A percentile compares a stretch with the other conserved stretches of the same genome.
These are phyloP conservation scores for Dichetophora obliterata DNA, from an alignment of 2,888 invertebrate genomes.

Conservation along the genomic window DNA sequence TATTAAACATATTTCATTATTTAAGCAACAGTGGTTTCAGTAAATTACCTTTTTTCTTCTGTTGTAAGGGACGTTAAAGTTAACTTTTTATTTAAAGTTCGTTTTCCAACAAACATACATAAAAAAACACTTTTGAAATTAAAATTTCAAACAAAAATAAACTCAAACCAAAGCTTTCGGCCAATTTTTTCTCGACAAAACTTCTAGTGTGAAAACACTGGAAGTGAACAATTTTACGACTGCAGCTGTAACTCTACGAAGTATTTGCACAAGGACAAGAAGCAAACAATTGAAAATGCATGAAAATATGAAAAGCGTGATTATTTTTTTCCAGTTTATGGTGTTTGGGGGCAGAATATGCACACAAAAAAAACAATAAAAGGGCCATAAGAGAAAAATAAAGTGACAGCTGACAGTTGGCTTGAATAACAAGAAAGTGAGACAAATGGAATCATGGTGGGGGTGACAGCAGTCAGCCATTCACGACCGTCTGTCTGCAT, in stretches of 20 bases:
- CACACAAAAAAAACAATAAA: constrained; percentile 12
- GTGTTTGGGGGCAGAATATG: not conserved
- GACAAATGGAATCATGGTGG: constrained; percentile 4
- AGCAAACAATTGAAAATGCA: not conserved
- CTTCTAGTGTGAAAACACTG: not conserved
- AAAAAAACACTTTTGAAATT: not conserved
- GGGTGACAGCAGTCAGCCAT: not conserved
- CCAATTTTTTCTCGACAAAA: not conserved
- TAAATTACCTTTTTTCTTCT: too few species aligned
- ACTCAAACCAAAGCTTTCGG: not conserved
- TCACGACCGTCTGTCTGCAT: not conserved
- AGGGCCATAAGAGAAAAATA: not conserved
- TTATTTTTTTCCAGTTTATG: not conserved
- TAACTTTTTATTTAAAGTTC: not conserved
- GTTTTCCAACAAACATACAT: not conserved
- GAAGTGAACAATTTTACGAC: not conserved
- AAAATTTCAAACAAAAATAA: too few species aligned
- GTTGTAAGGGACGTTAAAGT: too few species aligned
- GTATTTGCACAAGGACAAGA: not conserved
- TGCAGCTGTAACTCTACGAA: not conserved
- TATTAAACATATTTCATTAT: too few species aligned
- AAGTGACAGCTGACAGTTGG: constrained; percentile 11
- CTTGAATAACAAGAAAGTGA: not conserved
- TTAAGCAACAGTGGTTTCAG: too few species aligned
- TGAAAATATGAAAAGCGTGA: constrained; percentile 17